Evolutionary conservation across 2,797 vertebrate species (phyloP).

Genomic region (Chaetodon trifasciatus): DNA sequence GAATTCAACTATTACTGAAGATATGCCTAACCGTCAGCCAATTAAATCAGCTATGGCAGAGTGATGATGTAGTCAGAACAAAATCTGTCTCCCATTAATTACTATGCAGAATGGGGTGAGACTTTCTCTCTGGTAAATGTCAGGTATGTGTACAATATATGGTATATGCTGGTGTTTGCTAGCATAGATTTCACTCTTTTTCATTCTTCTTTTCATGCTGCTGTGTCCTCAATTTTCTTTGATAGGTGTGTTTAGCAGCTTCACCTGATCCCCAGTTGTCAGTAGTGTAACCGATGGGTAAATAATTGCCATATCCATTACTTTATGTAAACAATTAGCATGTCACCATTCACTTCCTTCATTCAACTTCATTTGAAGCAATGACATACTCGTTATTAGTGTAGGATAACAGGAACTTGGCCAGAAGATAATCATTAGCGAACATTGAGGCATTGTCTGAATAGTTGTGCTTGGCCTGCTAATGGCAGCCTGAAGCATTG

Average conservation of each 20-base stretch:
- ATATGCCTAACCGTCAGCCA: too few species aligned
- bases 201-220: not conserved
- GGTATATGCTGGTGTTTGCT: not conserved
- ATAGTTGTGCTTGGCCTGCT: constrained; percentile 42
- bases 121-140: not conserved
- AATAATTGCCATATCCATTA: not conserved
- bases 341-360: not conserved
- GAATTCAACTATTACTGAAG: too few species aligned
- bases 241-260: not conserved
- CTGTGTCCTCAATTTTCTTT: not conserved
- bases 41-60: too few species aligned
- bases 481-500: constrained; percentile 54
- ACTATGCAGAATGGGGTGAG: too few species aligned
- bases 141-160: not conserved
- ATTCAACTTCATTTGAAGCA: constrained; percentile 1
- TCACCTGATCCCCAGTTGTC: not conserved
- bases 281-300: not conserved
- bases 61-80: too few species aligned
- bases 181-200: not conserved
- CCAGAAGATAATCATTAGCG: constrained; percentile 46
- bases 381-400: constrained; percentile 5
- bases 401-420: constrained; percentile 9
- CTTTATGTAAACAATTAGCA: not conserved
- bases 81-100: too few species aligned
- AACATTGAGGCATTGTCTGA: constrained; percentile 39